Conservation (phyloP, 2,797 vertebrate genomes). For the Peromyscus melanophrys region DNA sequence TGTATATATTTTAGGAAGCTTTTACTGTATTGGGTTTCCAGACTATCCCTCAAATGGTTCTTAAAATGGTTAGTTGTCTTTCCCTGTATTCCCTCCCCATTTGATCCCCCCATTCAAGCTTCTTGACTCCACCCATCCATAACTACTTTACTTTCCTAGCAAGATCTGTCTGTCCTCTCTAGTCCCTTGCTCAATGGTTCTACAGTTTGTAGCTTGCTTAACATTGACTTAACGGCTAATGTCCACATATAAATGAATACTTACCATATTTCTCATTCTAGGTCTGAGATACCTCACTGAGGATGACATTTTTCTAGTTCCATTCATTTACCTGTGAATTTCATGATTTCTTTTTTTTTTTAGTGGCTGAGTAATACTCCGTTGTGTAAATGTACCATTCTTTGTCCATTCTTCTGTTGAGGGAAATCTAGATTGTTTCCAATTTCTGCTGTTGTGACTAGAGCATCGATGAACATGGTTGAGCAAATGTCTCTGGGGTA, state of each 20-base stretch:
- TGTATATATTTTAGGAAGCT: neutral
- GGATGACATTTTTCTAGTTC: neutral
- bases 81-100: neutral
- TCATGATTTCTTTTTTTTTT: neutral
- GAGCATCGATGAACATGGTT: neutral
- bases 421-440: neutral
- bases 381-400: neutral
- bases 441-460: neutral
- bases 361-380: neutral
- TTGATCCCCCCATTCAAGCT: neutral
- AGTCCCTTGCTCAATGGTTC: neutral
- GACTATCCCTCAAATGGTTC: neutral
- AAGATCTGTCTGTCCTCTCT: neutral
- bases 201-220: neutral
- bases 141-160: neutral
- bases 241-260: neutral
- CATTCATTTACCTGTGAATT: neutral
- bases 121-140: neutral
- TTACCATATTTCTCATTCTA: neutral
- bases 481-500: neutral
- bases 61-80: neutral
- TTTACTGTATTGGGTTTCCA: neutral
- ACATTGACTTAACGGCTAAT: neutral
- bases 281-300: neutral
- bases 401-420: neutral